Evolutionary conservation across 1,140 invertebrate species (phyloP).

Genomic region (Diprion similis): DNA sequence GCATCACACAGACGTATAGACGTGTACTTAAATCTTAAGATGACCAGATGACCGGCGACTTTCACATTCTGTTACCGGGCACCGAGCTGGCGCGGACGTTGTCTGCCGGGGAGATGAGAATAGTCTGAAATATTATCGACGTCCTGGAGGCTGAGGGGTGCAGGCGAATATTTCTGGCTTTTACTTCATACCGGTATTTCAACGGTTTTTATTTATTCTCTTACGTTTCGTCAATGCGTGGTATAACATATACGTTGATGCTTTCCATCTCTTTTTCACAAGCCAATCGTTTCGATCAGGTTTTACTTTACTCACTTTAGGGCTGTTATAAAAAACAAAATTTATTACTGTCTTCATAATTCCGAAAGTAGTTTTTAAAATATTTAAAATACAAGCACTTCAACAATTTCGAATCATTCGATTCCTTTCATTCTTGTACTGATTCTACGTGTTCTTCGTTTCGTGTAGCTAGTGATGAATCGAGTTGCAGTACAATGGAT

Average conservation of each 20-base stretch:
- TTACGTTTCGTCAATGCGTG: conserved; percentile 1
- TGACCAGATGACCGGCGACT: conserved; percentile 51
- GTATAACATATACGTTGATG: conserved; percentile 10
- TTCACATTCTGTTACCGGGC: conserved; percentile 48
- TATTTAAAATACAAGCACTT: no score
- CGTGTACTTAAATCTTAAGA: conserved; percentile 24
- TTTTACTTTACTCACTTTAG: no score
- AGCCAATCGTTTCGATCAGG: no score
- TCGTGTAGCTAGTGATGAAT: no score
- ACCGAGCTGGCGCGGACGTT: conserved; percentile 19
- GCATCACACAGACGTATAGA: conserved; percentile 19
- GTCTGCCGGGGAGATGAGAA: conserved; percentile 2
- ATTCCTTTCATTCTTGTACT: no score
- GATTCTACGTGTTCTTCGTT: no score
- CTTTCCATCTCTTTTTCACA: no score
- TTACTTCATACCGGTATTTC: neutral
- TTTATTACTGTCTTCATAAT: no score
- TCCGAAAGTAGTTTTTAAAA: no score
- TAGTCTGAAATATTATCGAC: neutral
- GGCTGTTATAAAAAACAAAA: no score
- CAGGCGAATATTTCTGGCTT: neutral
- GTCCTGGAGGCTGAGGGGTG: neutral
- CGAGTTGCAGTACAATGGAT: no score
- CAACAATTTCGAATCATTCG: no score
- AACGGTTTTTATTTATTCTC: neutral